These are phyloP conservation scores for Panagrolaimus sp. DNA, from an alignment of 1,140 invertebrate genomes.

Conservation along the genomic window DNA sequence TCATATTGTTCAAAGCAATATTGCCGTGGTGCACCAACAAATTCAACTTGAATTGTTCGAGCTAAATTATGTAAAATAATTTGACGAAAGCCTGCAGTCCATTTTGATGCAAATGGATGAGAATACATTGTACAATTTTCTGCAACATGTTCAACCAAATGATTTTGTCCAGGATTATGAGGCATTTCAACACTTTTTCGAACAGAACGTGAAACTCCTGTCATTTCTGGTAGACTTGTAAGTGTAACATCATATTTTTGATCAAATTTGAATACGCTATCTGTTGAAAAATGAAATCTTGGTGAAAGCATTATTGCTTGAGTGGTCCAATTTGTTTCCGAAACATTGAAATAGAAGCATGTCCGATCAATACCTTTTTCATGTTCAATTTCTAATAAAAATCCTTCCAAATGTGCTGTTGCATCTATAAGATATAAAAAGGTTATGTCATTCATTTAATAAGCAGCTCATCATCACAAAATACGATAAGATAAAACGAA, in stretches of 20 bases:
- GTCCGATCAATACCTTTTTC: constrained; percentile 31
- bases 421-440: constrained; percentile 38
- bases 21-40: constrained; percentile 53
- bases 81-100: constrained; percentile 55
- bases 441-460: not conserved
- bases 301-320: constrained; percentile 46
- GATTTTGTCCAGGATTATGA: constrained; percentile 32
- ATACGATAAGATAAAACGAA: no score
- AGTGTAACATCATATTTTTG: constrained; percentile 43
- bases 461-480: constrained; percentile 16
- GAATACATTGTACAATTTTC: constrained; percentile 41
- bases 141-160: constrained; percentile 22
- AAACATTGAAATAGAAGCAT: constrained; percentile 56
- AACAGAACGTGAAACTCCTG: not conserved
- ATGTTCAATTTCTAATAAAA: constrained; percentile 44
- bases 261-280: constrained; percentile 46
- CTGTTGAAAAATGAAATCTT: constrained; percentile 54
- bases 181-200: constrained; percentile 38
- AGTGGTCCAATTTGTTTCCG: constrained; percentile 35
- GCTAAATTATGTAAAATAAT: constrained; percentile 43
- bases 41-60: constrained; percentile 47
- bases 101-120: constrained; percentile 50
- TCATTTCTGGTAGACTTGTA: constrained; percentile 29
- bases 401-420: constrained; percentile 42
- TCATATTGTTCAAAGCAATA: constrained; percentile 57